Evolutionary conservation across 2,888 invertebrate genomes (phyloP).

Genomic region (Aquatica leii): DNA sequence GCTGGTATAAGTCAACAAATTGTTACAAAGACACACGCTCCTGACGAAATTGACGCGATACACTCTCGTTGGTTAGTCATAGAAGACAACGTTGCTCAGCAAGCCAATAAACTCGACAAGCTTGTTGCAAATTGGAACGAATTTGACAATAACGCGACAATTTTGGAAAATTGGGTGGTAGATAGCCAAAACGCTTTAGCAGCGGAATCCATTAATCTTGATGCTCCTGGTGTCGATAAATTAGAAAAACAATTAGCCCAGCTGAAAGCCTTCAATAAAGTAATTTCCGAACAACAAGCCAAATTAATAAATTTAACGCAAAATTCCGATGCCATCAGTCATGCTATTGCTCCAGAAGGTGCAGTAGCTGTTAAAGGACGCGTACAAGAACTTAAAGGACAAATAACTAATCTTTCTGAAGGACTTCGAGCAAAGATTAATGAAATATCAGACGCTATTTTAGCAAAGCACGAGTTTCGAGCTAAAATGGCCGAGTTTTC

Average conservation of each 20-base stretch:
- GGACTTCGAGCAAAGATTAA: slow-evolving; percentile 79
- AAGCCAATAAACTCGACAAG: slow-evolving; percentile 80
- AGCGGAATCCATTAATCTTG: slow-evolving; percentile 68
- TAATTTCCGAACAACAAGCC: slow-evolving; percentile 85
- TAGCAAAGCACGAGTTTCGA: slow-evolving; percentile 84
- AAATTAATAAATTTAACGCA: slow-evolving; percentile 82
- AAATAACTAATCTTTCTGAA: slow-evolving; percentile 79
- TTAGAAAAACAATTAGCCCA: slow-evolving; percentile 79
- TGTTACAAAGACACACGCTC: slow-evolving; percentile 77
- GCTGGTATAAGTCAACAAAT: slow-evolving; percentile 79
- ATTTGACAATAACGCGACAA: slow-evolving; percentile 79
- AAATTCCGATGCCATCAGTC: slow-evolving; percentile 79
- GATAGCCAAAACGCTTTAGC: slow-evolving; percentile 70
- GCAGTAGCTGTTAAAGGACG: slow-evolving; percentile 74
- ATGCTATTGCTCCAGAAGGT: slow-evolving; percentile 81
- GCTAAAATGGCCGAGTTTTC: slow-evolving; percentile 80
- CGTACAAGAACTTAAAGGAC: slow-evolving; percentile 76
- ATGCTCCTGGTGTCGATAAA: slow-evolving; percentile 77
- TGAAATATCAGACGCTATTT: slow-evolving; percentile 80
- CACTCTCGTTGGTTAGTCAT: slow-evolving; percentile 86
- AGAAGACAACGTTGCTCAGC: slow-evolving; percentile 80
- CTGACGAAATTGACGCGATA: slow-evolving; percentile 85
- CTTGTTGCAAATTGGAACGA: slow-evolving; percentile 82
- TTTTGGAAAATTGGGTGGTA: slow-evolving; percentile 80
- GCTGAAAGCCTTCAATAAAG: slow-evolving; percentile 82